These are phyloP conservation scores for Beris chalybata DNA, from an alignment of 2,888 invertebrate species.

Conservation along the genomic window DNA sequence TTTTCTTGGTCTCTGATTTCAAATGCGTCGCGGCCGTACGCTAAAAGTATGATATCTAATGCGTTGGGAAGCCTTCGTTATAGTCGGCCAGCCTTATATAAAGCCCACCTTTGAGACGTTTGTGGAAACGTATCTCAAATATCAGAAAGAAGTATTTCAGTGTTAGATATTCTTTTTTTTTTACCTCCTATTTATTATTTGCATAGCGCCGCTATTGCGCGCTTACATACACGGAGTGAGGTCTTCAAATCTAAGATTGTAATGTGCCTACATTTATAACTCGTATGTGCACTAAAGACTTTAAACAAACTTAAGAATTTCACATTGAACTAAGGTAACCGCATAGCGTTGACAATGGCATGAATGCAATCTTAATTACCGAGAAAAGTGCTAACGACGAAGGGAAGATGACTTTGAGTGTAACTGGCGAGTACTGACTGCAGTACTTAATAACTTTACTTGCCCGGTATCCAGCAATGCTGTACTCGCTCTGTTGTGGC, in stretches of 20 bases:
- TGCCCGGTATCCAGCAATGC: not conserved
- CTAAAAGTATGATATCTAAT: conserved; percentile 18
- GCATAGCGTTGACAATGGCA: conserved; percentile 23
- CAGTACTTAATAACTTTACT: conserved; percentile 1
- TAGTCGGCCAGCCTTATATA: conserved; percentile 18
- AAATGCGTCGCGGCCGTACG: not conserved
- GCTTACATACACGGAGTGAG: no score
- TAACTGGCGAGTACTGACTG: not conserved
- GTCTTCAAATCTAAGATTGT: no score
- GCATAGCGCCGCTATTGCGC: conserved; percentile 10
- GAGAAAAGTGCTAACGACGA: conserved; percentile 29
- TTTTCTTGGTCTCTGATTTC: conserved; percentile 13
- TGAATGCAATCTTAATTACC: conserved; percentile 30
- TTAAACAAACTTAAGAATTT: conserved; percentile 14
- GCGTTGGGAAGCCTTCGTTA: conserved; percentile 21
- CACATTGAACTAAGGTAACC: conserved; percentile 23
- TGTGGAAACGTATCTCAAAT: conserved; percentile 26
- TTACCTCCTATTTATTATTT: conserved; percentile 2
- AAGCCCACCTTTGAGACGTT: conserved; percentile 17
- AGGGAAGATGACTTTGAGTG: conserved; percentile 12
- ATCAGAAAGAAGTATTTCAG: conserved; percentile 23
- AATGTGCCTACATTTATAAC: no score
- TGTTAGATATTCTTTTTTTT: not conserved
- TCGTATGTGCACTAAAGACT: no score
- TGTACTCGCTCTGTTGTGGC: not conserved